Conservation (phyloP, 2,797 vertebrate genomes). For the Cyprinodon diabolis region DNA sequence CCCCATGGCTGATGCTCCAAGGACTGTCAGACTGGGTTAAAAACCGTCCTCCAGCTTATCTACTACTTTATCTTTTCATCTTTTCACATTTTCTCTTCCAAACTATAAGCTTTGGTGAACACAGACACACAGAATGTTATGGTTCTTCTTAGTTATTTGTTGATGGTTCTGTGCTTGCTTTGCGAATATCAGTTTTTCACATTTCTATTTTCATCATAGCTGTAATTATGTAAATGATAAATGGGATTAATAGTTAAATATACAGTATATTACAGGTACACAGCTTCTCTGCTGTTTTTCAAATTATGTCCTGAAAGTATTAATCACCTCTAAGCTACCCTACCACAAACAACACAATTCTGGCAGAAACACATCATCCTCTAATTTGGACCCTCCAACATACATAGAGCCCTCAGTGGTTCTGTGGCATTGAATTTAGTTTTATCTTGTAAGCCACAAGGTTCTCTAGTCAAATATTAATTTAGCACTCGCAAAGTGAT, state of each 20-base stretch:
- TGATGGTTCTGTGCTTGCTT: neutral
- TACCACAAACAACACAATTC: constrained; percentile 3
- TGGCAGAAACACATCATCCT: constrained; percentile 18
- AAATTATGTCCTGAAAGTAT: constrained; percentile 4
- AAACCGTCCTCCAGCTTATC: constrained; percentile 21
- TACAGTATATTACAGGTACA: neutral
- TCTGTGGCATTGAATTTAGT: constrained; percentile 8
- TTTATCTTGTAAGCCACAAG: constrained; percentile 15
- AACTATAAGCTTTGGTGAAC: constrained; percentile 9
- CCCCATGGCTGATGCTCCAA: constrained; percentile 51
- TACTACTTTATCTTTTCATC: constrained; percentile 30
- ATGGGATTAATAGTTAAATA: neutral
- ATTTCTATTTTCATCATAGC: neutral
- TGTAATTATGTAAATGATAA: constrained; percentile 1
- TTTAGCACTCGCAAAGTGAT: no score
- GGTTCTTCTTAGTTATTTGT: neutral
- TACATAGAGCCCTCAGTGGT: constrained; percentile 1
- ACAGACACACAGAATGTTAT: neutral
- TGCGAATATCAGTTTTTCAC: neutral
- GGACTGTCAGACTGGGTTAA: constrained; percentile 41
- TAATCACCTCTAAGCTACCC: constrained; percentile 7
- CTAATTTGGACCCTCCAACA: constrained; percentile 24
- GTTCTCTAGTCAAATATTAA: constrained; percentile 19
- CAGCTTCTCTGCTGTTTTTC: neutral
- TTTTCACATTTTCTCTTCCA: constrained; percentile 18